Evolutionary conservation across 2,113 vertebrate genomes (phyloP).

Genomic region (Hippocampus comes): DNA sequence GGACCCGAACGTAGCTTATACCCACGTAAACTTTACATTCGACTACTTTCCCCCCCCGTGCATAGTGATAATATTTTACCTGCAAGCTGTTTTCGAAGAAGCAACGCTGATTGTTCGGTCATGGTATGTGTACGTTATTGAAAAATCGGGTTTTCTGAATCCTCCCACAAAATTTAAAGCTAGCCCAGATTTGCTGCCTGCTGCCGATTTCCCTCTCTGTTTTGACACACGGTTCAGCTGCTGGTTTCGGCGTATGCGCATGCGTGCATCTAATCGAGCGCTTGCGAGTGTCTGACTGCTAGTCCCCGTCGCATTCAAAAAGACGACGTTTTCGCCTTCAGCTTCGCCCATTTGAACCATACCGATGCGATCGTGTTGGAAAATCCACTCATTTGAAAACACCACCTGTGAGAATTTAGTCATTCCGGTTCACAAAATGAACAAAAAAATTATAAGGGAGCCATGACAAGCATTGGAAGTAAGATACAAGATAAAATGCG

Average conservation of each 20-base stretch:
- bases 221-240: slow-evolving; percentile 62
- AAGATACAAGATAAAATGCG: too few species aligned
- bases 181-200: slow-evolving; percentile 28
- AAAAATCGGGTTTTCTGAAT: slow-evolving; percentile 44
- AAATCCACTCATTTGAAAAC: too few species aligned
- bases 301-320: background rate
- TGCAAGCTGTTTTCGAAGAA: slow-evolving; percentile 78
- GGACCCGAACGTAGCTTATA: slow-evolving; percentile 43
- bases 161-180: slow-evolving; percentile 26
- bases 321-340: too few species aligned
- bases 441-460: too few species aligned
- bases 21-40: slow-evolving; percentile 19
- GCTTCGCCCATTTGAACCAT: too few species aligned
- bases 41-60: background rate
- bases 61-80: slow-evolving; percentile 46
- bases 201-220: slow-evolving; percentile 53
- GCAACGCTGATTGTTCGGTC: slow-evolving; percentile 75
- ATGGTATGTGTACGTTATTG: slow-evolving; percentile 63
- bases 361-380: too few species aligned
- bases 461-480: too few species aligned
- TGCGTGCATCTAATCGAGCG: slow-evolving; percentile 31
- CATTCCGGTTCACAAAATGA: too few species aligned
- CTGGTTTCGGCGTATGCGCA: slow-evolving; percentile 45
- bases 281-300: background rate
- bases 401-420: too few species aligned